A percentile compares a stretch with the other conserved stretches of the same genome.
phyloP scores from a whole-genome alignment of 1,140 invertebrate genomes.

The Tetranychus urticae region DNA sequence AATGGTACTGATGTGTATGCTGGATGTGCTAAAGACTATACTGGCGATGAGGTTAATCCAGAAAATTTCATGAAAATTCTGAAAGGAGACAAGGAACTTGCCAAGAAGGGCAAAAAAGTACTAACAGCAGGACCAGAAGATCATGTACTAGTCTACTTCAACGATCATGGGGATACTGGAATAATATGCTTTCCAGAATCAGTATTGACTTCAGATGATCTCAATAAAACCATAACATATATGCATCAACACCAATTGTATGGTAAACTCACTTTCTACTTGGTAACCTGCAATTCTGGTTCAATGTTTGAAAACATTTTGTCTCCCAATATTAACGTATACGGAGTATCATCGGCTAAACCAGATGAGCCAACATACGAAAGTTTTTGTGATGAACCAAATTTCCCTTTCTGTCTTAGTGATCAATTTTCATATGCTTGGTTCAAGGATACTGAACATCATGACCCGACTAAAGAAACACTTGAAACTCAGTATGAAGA shows the following conservation, averaged over 20 bases:
- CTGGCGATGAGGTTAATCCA: conserved; percentile 14
- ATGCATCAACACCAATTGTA: conserved; percentile 25
- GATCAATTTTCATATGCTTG: conserved; percentile 38
- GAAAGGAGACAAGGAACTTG: conserved; percentile 22
- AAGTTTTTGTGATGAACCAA: conserved; percentile 28
- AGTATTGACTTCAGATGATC: conserved; percentile 19
- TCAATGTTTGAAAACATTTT: conserved; percentile 38
- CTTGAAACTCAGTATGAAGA: conserved; percentile 30
- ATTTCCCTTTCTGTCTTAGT: conserved; percentile 27
- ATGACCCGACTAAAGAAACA: conserved; percentile 22
- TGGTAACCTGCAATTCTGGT: conserved; percentile 40
- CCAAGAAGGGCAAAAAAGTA: conserved; percentile 13
- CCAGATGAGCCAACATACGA: conserved; percentile 31
- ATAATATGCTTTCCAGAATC: conserved; percentile 26
- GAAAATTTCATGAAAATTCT: conserved; percentile 34
- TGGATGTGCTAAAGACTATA: conserved; percentile 33
- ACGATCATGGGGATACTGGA: conserved; percentile 36
- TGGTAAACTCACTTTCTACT: conserved; percentile 31
- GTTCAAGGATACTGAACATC: conserved; percentile 30
- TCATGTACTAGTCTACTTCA: conserved; percentile 37
- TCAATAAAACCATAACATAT: conserved; percentile 21
- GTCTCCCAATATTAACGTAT: conserved; percentile 31
- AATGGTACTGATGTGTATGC: conserved; percentile 32
- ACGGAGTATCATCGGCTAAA: conserved; percentile 37
- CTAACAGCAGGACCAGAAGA: conserved; percentile 30